Evolutionary conservation across 2,888 invertebrate species (phyloP).

Genomic region (Brachyptera putata): DNA sequence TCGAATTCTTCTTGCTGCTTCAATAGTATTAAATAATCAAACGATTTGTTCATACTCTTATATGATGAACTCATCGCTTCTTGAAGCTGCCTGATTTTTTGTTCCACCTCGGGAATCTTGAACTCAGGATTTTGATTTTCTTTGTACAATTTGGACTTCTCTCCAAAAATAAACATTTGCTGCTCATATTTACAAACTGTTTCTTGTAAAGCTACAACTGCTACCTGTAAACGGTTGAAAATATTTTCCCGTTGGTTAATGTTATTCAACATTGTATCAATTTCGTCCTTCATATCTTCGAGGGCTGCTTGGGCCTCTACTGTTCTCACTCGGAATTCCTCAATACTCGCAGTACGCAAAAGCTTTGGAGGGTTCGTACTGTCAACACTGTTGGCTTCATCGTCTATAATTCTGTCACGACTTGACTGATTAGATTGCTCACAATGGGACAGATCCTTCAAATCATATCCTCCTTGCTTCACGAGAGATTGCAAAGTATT

Average conservation of each 20-base stretch:
- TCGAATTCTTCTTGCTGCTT: not conserved
- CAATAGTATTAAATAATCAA: not conserved
- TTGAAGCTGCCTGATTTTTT: not conserved
- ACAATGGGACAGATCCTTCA: not conserved
- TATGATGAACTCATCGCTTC: slow-evolving; percentile 3
- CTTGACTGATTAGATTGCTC: not conserved
- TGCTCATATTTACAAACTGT: not conserved
- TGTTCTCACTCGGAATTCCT: slow-evolving; percentile 11
- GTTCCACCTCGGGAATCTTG: not conserved
- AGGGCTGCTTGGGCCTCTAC: slow-evolving; percentile 17
- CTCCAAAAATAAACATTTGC: not conserved
- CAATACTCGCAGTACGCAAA: not conserved
- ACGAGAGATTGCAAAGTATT: not conserved
- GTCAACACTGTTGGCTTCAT: not conserved
- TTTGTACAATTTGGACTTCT: not conserved
- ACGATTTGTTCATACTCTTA: too few species aligned
- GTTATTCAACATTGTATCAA: slow-evolving; percentile 1
- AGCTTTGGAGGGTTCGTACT: not conserved
- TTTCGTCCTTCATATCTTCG: slow-evolving; percentile 13
- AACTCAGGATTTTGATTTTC: not conserved
- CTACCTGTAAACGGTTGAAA: not conserved
- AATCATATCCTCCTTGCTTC: not conserved
- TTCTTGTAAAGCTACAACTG: not conserved
- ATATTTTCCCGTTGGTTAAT: slow-evolving; percentile 3
- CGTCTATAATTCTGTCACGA: not conserved